Conservation (phyloP, 2,888 invertebrate species). For the Rhorus exstirpatorius region DNA sequence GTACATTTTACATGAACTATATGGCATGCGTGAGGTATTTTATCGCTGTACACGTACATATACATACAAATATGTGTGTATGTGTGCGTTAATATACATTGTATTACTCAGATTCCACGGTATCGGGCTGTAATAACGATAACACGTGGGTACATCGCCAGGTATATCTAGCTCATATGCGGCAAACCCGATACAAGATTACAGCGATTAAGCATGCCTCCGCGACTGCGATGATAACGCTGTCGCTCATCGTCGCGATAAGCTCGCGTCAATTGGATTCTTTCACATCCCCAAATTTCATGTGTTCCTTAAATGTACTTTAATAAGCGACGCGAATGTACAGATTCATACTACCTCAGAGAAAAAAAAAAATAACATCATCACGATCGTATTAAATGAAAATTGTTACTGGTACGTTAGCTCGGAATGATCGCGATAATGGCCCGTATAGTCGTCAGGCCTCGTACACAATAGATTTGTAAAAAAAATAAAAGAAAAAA, state of each 20-base stretch:
- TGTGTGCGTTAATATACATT: background rate
- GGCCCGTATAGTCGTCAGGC: no score
- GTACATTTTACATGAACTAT: no score
- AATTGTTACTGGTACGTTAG: no score
- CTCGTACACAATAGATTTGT: no score
- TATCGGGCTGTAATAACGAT: constrained; percentile 47
- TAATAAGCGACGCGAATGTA: background rate
- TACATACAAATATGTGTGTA: background rate
- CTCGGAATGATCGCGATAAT: no score
- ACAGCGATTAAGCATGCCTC: constrained; percentile 75
- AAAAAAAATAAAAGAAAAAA: no score
- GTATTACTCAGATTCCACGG: constrained; percentile 31
- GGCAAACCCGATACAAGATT: constrained; percentile 71
- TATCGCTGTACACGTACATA: background rate
- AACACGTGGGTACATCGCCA: constrained; percentile 19
- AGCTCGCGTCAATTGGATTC: constrained; percentile 55
- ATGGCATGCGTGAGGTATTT: background rate
- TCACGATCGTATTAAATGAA: no score
- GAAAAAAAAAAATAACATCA: no score
- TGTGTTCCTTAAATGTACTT: constrained; percentile 12
- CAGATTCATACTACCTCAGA: no score
- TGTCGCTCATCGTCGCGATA: constrained; percentile 72
- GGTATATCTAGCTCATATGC: constrained; percentile 45
- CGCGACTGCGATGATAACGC: constrained; percentile 70
- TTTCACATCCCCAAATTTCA: constrained; percentile 26